Percentiles rank a stretch among this genome's conserved stretches.
phyloP scores from a whole-genome alignment of 1,140 invertebrate species.

The Drosophila repleta region DNA sequence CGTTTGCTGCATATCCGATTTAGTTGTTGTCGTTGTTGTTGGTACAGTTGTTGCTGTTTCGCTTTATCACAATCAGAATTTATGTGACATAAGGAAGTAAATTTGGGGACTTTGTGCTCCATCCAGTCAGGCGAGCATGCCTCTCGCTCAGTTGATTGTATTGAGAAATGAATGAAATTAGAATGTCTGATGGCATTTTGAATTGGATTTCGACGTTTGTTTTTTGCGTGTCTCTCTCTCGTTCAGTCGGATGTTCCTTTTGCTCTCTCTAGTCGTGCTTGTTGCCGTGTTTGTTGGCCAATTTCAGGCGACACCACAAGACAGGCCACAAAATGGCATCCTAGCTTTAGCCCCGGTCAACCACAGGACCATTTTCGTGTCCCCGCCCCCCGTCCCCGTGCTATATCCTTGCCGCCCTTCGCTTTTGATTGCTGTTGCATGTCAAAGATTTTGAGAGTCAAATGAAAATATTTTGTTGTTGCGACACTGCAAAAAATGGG shows the following conservation, averaged over 20 bases:
- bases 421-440: slow-evolving; percentile 76
- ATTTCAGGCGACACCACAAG: slow-evolving; percentile 76
- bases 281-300: slow-evolving; percentile 59
- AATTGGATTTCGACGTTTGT: slow-evolving; percentile 67
- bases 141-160: slow-evolving; percentile 58
- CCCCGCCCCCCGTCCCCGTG: neutral
- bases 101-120: slow-evolving; percentile 21
- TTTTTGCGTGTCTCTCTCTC: slow-evolving; percentile 13
- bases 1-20: slow-evolving; percentile 20
- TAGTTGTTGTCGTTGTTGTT: slow-evolving; percentile 14
- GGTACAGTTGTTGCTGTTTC: slow-evolving; percentile 44
- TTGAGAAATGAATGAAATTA: slow-evolving; percentile 82
- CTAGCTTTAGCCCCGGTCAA: slow-evolving; percentile 8
- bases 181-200: slow-evolving; percentile 81
- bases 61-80: slow-evolving; percentile 68
- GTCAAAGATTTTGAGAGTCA: slow-evolving; percentile 70
- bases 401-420: slow-evolving; percentile 12
- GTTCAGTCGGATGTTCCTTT: neutral
- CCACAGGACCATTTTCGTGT: slow-evolving; percentile 12
- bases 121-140: neutral
- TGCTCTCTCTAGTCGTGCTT: slow-evolving; percentile 33
- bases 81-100: slow-evolving; percentile 61
- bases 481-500: slow-evolving; percentile 11
- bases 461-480: slow-evolving; percentile 71
- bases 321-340: slow-evolving; percentile 74